These are phyloP conservation scores for Eurytoma californica DNA, from an alignment of 2,888 invertebrate genomes.

Conservation along the genomic window DNA sequence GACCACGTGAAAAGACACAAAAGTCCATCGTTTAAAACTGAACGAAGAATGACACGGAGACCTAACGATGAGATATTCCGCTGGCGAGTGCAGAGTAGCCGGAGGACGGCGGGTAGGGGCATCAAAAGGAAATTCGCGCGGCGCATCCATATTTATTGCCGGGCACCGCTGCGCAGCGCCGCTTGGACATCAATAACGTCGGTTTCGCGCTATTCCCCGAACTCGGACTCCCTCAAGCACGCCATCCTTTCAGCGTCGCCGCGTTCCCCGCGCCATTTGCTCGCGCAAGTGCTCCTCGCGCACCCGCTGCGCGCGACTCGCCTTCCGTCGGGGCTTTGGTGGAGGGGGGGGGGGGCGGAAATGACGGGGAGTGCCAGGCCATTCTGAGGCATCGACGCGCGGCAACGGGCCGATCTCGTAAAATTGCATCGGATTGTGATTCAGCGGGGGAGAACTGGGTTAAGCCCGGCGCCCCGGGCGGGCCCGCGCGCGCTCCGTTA, in stretches of 20 bases:
- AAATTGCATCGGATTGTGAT: conserved; percentile 51
- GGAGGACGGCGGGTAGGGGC: not conserved
- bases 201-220: conserved; percentile 17
- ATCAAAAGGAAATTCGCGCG: conserved; percentile 11
- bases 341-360: conserved; percentile 20
- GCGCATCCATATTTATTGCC: conserved; percentile 20
- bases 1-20: no score
- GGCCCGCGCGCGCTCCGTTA: conserved; percentile 8
- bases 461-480: conserved; percentile 16
- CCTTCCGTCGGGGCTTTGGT: not conserved
- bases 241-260: conserved; percentile 16
- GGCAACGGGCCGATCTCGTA: conserved; percentile 44
- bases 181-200: conserved; percentile 31
- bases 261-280: not conserved
- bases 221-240: no score
- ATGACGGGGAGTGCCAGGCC: conserved; percentile 23
- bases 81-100: not conserved
- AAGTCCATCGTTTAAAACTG: no score
- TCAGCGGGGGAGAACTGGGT: conserved; percentile 43
- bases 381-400: conserved; percentile 47
- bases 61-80: no score
- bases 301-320: not conserved
- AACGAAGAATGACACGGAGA: no score
- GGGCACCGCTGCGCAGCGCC: conserved; percentile 16
- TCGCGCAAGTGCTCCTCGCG: not conserved